A percentile compares a stretch with the other conserved stretches of the same genome.
phyloP scores from a whole-genome alignment of 2,113 vertebrate genomes.

The Varanus salvator region DNA sequence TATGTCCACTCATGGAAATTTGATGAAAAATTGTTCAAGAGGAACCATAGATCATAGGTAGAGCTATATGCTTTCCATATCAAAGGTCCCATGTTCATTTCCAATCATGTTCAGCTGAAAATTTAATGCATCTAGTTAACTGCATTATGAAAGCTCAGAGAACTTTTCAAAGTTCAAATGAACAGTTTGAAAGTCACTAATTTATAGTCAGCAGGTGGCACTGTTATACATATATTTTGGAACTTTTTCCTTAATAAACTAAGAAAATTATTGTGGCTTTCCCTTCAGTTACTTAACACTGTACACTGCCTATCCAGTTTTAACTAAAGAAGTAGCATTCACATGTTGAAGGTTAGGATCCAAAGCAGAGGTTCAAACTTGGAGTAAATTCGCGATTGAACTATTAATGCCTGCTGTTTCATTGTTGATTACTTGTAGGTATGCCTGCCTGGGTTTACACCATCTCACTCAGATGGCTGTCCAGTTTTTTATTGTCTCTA shows the following conservation, averaged over 20 bases:
- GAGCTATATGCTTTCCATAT: neutral
- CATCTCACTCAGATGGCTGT: too few relatives aligned
- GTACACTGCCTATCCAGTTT: neutral
- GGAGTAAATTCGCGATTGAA: neutral
- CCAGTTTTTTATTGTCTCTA: too few relatives aligned
- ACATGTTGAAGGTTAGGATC: neutral
- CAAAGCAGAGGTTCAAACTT: neutral
- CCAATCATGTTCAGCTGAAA: neutral
- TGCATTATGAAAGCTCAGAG: neutral
- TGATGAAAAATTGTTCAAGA: neutral
- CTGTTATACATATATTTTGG: neutral
- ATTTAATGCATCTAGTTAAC: neutral
- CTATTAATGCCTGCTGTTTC: neutral
- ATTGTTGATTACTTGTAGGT: neutral
- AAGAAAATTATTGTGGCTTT: neutral
- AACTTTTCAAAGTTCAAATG: neutral
- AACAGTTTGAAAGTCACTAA: neutral
- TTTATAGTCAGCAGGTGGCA: slow-evolving; percentile 14
- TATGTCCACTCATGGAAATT: neutral
- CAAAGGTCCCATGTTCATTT: neutral
- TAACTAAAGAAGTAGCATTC: neutral
- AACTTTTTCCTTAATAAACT: neutral
- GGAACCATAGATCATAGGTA: too few relatives aligned
- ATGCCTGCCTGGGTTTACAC: too few relatives aligned
- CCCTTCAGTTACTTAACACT: neutral